Base-by-base conservation (phyloP, 1,140 invertebrate species). In the Helicorthomorpha holstii region DNA sequence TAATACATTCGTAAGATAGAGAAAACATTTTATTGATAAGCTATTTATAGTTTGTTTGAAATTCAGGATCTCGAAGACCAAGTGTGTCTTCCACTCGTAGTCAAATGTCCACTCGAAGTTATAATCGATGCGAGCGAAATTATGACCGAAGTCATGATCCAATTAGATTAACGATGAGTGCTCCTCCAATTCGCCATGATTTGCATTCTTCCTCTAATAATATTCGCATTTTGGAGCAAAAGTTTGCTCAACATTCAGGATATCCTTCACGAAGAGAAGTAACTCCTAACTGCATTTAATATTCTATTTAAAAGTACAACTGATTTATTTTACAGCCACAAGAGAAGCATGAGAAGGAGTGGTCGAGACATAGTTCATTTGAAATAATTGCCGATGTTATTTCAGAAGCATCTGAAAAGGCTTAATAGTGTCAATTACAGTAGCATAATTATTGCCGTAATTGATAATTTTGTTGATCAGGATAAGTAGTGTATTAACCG, bases 31-130 rank as follows among this genome's bases (percentile, higher is more conserved):
- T 46, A 22, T 7, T 10, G 4, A 46, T 46, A 7, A 7, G 19
- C 25, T 22, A 25, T 46, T 10, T 22, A 7, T 25, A 12, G 38
- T 4, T 48, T 48, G 24, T 29, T 38, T 19, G 3, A 3, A 23
- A 10, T 23, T 10, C 12, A 50, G 49, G 38, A 21, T 50, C 49
- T 19, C 27, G 49, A 3, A 12, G 49, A 19, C 26, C 49, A 12
- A 38, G 26, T 38, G n/a, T 24, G 19, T 21, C 49, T 3, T 50
- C 49, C 25, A 21, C 24, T 38, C 26, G 49, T 12, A 50, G 49
- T 50, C 49, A 50, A 26, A 42, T 22, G 29, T 50, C 49, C n/a
- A 24, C 34, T 10, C 2, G 49, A 7, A 50, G 49, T 23, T 50
- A 38, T 27, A n/a, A n/a, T n/a, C n/a, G n/a, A n/a, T n/a, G n/a